Conservation (phyloP, 2,888 invertebrate species). For the Athalia cordata region DNA sequence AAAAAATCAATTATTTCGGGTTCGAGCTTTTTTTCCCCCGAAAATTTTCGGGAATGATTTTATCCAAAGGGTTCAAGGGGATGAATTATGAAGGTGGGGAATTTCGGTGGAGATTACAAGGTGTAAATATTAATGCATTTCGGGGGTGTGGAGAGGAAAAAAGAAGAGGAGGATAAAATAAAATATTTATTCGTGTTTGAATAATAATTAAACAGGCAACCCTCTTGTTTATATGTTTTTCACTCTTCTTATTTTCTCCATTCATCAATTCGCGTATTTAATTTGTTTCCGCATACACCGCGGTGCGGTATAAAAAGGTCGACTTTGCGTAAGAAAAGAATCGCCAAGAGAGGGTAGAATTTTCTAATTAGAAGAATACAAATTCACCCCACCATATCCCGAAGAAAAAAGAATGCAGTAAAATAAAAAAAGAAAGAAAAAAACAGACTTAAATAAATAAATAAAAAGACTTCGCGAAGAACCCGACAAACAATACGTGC, state of each 20-base stretch:
- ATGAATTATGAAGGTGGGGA: no score
- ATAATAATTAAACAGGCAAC: constrained; percentile 65
- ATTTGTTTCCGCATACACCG: background rate
- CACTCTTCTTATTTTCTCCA: background rate
- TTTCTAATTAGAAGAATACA: constrained; percentile 68
- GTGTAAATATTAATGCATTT: constrained; percentile 66
- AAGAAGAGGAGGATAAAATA: constrained; percentile 60
- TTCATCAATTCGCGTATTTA: no score
- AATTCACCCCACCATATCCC: constrained; percentile 35
- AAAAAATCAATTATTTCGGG: no score
- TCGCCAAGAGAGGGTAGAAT: constrained; percentile 59
- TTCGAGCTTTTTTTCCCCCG: no score
- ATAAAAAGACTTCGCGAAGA: no score
- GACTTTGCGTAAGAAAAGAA: background rate
- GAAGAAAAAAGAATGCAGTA: constrained; percentile 28
- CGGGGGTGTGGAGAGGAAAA: constrained; percentile 33
- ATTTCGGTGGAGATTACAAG: background rate
- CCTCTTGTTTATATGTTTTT: background rate
- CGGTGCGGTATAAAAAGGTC: constrained; percentile 32
- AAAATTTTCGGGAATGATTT: no score
- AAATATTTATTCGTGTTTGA: constrained; percentile 64
- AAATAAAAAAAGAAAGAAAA: no score
- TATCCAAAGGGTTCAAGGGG: no score
- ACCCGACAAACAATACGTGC: constrained; percentile 17
- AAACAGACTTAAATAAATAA: background rate